Conservation (phyloP, 2,888 invertebrate species). For the Scaptomyza reducta region DNA sequence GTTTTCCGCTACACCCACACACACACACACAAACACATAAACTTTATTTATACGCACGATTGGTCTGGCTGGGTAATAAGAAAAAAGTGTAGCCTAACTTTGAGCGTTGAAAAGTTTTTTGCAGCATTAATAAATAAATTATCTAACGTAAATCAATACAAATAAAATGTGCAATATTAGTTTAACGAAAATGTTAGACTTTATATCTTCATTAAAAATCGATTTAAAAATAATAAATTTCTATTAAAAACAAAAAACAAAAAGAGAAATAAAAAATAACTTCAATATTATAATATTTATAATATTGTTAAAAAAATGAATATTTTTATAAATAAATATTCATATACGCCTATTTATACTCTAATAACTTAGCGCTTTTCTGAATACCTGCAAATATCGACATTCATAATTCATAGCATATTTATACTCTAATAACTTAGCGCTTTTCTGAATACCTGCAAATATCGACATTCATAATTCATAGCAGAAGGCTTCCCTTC, state of each 20-base stretch:
- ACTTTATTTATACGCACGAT: conserved; percentile 49
- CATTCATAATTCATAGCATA: conserved; percentile 3
- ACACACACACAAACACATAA: neutral
- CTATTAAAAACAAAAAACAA: too few relatives aligned
- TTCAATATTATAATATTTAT: too few relatives aligned
- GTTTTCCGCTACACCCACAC: neutral
- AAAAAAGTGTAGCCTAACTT: conserved; percentile 57
- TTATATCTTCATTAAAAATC: too few relatives aligned
- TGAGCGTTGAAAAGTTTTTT: conserved; percentile 19
- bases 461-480: conserved; percentile 1
- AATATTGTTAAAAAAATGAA: too few relatives aligned
- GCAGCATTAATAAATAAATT: conserved; percentile 4
- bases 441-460: neutral
- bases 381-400: neutral
- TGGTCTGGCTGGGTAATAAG: conserved; percentile 27
- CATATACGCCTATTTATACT: neutral
- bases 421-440: neutral
- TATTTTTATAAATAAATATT: too few relatives aligned
- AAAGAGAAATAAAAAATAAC: too few relatives aligned
- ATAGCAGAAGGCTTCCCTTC: conserved; percentile 3
- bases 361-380: neutral
- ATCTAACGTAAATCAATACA: conserved; percentile 14
- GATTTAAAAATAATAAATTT: too few relatives aligned
- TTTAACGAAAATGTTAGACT: too few relatives aligned
- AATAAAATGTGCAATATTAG: neutral